These are phyloP conservation scores for Archips crataeganus DNA, from an alignment of 2,888 invertebrate species.

Conservation along the genomic window DNA sequence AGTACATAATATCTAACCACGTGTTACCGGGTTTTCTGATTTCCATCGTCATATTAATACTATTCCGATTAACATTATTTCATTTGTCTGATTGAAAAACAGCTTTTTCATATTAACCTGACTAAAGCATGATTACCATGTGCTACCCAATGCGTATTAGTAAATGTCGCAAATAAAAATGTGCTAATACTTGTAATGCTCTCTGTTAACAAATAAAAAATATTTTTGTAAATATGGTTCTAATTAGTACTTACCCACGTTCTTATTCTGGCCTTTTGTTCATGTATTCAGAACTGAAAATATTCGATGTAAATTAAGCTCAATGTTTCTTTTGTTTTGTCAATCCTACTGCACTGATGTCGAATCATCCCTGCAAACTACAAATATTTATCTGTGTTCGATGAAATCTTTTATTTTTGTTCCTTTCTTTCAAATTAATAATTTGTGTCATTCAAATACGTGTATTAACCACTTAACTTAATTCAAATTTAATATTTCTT, in stretches of 20 bases:
- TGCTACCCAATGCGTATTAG: not conserved
- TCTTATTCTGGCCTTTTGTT: not conserved
- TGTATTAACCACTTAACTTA: not conserved
- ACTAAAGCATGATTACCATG: constrained; percentile 6
- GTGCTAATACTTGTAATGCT: not conserved
- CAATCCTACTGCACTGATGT: constrained; percentile 18
- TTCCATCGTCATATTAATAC: not conserved
- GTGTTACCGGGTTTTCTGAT: constrained; percentile 3
- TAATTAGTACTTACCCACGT: not conserved
- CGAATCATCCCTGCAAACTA: constrained; percentile 16
- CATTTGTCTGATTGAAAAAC: constrained; percentile 15
- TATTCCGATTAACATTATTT: constrained; percentile 2
- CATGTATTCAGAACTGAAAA: not conserved
- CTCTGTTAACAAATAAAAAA: not conserved
- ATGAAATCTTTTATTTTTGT: constrained; percentile 16
- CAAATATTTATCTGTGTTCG: not conserved
- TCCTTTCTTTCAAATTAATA: constrained; percentile 11
- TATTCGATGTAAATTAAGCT: constrained; percentile 27
- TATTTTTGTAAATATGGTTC: not conserved
- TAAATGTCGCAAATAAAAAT: constrained; percentile 6
- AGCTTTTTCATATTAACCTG: not conserved
- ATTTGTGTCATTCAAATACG: not conserved
- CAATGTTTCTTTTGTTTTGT: constrained; percentile 37
- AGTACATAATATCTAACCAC: not conserved
- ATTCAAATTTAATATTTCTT: constrained; percentile 5